Conservation (phyloP, 2,113 vertebrate genomes). For the Chaetorhynchus papuensis region DNA sequence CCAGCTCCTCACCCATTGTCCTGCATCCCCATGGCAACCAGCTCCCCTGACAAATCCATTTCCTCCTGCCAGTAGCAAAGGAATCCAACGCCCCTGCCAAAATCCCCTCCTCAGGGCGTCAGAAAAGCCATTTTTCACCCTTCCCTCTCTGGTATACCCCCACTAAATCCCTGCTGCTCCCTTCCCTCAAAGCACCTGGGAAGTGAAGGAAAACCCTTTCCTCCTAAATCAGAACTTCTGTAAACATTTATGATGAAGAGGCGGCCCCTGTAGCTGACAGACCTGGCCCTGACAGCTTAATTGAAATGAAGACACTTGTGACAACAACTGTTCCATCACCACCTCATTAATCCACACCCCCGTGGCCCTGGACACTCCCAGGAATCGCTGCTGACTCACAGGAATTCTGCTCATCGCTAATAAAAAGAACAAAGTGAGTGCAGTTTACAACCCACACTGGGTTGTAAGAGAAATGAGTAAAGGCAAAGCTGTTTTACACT, state of each 20-base stretch:
- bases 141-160: background rate
- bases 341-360: accelerated
- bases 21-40: conserved; percentile 30
- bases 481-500: background rate
- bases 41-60: background rate
- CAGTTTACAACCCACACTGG: background rate
- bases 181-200: background rate
- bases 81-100: background rate
- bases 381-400: background rate
- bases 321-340: background rate
- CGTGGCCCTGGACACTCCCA: background rate
- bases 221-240: background rate
- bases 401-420: background rate
- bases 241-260: background rate
- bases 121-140: background rate
- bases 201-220: background rate
- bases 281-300: background rate
- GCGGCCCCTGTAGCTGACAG: background rate
- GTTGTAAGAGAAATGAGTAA: background rate
- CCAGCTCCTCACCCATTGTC: background rate
- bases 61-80: background rate
- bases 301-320: background rate
- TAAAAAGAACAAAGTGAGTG: background rate
- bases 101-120: background rate
- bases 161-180: background rate